A percentile compares a stretch with the other conserved stretches of the same genome.
Conservation (phyloP, 2,113 vertebrate genomes). For the Morone chrysops region DNA sequence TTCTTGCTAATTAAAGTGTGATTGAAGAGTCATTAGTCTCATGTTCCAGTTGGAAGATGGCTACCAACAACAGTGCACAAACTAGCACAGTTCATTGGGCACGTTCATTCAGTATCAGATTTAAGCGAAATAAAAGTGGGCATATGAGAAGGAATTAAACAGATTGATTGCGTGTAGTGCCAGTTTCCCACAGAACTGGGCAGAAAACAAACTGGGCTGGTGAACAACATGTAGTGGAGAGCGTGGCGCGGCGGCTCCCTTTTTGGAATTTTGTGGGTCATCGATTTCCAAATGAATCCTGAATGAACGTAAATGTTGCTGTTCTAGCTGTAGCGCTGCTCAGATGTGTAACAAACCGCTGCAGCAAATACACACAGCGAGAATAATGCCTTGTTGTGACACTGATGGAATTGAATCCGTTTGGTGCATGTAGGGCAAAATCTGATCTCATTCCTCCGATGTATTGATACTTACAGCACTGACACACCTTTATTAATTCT, state of each 20-base stretch:
- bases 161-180: not conserved
- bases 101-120: not conserved
- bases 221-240: slow-evolving; percentile 1
- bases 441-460: not conserved
- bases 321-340: not conserved
- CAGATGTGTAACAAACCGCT: not conserved
- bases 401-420: not conserved
- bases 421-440: not conserved
- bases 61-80: no score
- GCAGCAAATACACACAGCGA: not conserved
- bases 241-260: not conserved
- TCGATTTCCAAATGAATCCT: slow-evolving; percentile 4
- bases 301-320: not conserved
- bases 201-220: not conserved
- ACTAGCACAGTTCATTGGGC: not conserved
- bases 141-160: not conserved
- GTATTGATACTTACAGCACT: no score
- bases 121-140: not conserved
- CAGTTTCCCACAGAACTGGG: not conserved
- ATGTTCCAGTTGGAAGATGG: not conserved
- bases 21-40: not conserved
- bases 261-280: not conserved
- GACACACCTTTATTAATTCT: not conserved
- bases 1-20: not conserved
- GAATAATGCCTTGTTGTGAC: not conserved